Percentiles rank a stretch among this genome's conserved stretches.
phyloP scores from a whole-genome alignment of 2,797 vertebrate species.

The Ambastaia sidthimunki region DNA sequence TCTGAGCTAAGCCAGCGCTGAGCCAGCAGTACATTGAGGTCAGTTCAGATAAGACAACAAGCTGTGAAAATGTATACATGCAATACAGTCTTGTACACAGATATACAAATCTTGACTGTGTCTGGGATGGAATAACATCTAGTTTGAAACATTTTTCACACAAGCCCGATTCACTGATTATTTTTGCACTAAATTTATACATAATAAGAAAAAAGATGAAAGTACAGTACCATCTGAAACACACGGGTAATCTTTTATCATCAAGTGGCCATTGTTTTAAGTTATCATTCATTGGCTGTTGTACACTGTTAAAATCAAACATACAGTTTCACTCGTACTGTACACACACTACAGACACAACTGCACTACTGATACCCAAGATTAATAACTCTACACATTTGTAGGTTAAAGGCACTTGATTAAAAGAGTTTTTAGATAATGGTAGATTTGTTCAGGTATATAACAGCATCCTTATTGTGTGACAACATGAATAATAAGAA shows the following conservation, averaged over 20 bases:
- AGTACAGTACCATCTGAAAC: too few species aligned
- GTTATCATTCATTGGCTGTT: too few species aligned
- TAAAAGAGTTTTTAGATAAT: neutral
- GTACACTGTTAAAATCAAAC: too few species aligned
- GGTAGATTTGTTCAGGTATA: neutral
- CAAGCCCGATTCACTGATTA: too few species aligned
- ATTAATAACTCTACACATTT: neutral
- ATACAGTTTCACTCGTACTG: too few species aligned
- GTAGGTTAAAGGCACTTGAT: slow-evolving; percentile 90
- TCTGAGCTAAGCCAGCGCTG: slow-evolving; percentile 51
- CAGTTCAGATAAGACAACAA: slow-evolving; percentile 45
- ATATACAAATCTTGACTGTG: slow-evolving; percentile 11
- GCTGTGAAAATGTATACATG: slow-evolving; percentile 47
- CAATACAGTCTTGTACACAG: slow-evolving; percentile 24
- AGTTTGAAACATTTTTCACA: too few species aligned
- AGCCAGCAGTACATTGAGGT: slow-evolving; percentile 52
- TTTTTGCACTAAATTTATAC: too few species aligned
- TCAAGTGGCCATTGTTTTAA: too few species aligned
- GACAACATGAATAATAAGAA: neutral
- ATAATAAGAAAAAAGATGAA: too few species aligned
- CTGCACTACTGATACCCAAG: too few species aligned
- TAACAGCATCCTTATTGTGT: slow-evolving; percentile 77
- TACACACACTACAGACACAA: too few species aligned
- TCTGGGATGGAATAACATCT: neutral
- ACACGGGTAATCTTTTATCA: neutral